Percentiles rank a stretch among this genome's conserved stretches.
These are phyloP conservation scores for Galendromus occidentalis DNA, from an alignment of 1,140 invertebrate species.

Conservation along the genomic window DNA sequence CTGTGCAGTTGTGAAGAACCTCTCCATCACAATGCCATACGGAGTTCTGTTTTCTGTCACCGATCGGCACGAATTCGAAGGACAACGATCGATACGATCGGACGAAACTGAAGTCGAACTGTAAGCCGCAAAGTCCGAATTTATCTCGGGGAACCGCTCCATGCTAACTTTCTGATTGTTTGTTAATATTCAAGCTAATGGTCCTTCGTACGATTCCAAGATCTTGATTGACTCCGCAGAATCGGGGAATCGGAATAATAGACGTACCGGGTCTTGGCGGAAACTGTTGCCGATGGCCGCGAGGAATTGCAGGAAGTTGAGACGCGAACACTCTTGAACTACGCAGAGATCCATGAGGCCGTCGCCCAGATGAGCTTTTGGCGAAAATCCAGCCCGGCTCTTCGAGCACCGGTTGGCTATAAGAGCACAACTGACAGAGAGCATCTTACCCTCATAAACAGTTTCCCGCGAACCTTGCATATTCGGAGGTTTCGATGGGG, in stretches of 20 bases:
- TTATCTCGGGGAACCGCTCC: neutral
- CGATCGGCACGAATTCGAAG: conserved; percentile 1
- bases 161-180: neutral
- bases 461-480: neutral
- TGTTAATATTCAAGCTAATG: too few species aligned
- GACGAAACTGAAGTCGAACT: conserved; percentile 7
- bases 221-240: too few species aligned
- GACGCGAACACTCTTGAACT: conserved; percentile 46
- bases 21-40: conserved; percentile 76
- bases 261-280: conserved; percentile 15
- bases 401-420: conserved; percentile 37
- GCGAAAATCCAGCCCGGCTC: conserved; percentile 52
- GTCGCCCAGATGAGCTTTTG: conserved; percentile 57
- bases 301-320: conserved; percentile 50
- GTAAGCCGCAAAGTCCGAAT: neutral
- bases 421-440: neutral
- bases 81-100: neutral
- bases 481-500: neutral
- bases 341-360: conserved; percentile 57
- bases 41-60: conserved; percentile 16
- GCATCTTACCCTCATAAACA: conserved; percentile 23
- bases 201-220: too few species aligned
- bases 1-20: conserved; percentile 39
- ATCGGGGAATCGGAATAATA: too few species aligned
- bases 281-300: conserved; percentile 19